phyloP scores from a whole-genome alignment of 2,888 invertebrate genomes.

The Diaphora mendica region DNA sequence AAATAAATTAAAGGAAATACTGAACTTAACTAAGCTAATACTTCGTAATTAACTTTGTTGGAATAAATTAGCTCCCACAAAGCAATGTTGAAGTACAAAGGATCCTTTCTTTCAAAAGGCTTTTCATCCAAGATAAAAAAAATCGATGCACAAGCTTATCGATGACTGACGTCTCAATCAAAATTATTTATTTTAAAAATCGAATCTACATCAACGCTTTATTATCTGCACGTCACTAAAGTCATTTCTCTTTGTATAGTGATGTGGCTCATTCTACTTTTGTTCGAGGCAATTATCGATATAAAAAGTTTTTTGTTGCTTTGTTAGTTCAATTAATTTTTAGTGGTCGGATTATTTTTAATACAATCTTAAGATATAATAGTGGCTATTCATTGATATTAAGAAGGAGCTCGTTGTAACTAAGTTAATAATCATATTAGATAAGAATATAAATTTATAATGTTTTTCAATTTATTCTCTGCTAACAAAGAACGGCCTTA shows the following conservation, averaged over 20 bases:
- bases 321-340: slow-evolving; percentile 62
- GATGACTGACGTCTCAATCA: slow-evolving; percentile 74
- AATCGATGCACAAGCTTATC: slow-evolving; percentile 47
- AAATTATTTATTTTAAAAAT: slow-evolving; percentile 70
- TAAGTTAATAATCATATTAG: background rate
- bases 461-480: background rate
- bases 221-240: slow-evolving; percentile 65
- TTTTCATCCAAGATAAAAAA: slow-evolving; percentile 27
- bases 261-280: slow-evolving; percentile 64
- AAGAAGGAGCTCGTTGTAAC: background rate
- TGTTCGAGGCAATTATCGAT: slow-evolving; percentile 63
- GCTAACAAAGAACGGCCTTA: slow-evolving; percentile 23
- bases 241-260: slow-evolving; percentile 56
- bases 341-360: slow-evolving; percentile 60
- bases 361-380: slow-evolving; percentile 9
- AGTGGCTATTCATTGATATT: slow-evolving; percentile 3
- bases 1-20: background rate
- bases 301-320: slow-evolving; percentile 47
- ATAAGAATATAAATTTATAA: background rate
- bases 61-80: slow-evolving; percentile 23
- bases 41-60: slow-evolving; percentile 19
- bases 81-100: slow-evolving; percentile 15
- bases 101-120: slow-evolving; percentile 14
- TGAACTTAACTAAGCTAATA: background rate
- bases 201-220: slow-evolving; percentile 56